Evolutionary conservation across 2,888 invertebrate genomes (phyloP), one percentile per base, ranked within the genome.

Genomic region (Cotesia congregata): DNA sequence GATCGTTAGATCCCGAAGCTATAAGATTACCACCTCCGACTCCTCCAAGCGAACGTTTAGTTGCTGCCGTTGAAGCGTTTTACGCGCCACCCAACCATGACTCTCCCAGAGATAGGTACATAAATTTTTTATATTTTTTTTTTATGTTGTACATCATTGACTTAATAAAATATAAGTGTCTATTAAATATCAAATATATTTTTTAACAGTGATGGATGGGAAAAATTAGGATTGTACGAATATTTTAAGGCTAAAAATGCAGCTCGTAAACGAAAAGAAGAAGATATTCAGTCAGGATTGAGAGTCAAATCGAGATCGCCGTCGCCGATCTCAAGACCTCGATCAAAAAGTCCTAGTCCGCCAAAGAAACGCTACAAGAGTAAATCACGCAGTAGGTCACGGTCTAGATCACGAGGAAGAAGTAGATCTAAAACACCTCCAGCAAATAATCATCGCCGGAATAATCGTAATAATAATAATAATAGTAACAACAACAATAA

Each of bases 181-280:
- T 41, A 40, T 50, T 9, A 61, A 9, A 15, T 9, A 41, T 38
- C 7, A 5, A 38, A 67, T 71, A 50, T 59, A 39, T 72, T 65
- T 72, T 77, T 70, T 86, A 90, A 75, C 89, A 95, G 95, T 90
- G 98, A 99, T 90, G 99, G 99, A 41, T 99, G 99, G 99, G 99
- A 99, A 90, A 97, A 97, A 90, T 92, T 98, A 86, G 98, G 98
- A 80, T 92, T 99, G 75, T 98, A 98, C 90, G 99, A 99, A 90
- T 99, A 98, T 91, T 98, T 97, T 90, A 97, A 97, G 90, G 97
- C 97, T 5, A 99, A 99, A 90, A 96, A 97, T 89, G 93, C 94
- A 78, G 97, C 98, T 1, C 94, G 94, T 82, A 96, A 96, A 87
- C 93, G 95, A 86, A 97, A 97, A 87, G 96, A 97, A 85, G 96